Conservation (phyloP, 2,797 vertebrate genomes). For the Pangasius larnaudii region DNA sequence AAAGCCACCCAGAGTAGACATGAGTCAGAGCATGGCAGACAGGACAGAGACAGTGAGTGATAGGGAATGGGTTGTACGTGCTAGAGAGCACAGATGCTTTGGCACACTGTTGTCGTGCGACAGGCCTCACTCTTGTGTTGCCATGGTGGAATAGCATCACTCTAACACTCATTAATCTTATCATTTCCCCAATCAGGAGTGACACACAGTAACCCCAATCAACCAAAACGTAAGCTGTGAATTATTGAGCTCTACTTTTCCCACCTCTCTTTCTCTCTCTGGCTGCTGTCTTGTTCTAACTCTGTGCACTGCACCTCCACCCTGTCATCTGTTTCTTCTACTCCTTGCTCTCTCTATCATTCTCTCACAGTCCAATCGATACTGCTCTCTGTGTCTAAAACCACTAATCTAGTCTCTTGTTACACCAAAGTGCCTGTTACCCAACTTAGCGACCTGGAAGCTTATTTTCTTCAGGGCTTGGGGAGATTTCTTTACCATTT, state of each 20-base stretch:
- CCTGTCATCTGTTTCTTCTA: slow-evolving; percentile 50
- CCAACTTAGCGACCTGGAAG: not conserved
- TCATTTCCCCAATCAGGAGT: slow-evolving; percentile 52
- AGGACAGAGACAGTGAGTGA: slow-evolving; percentile 49
- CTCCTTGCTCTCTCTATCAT: slow-evolving; percentile 54
- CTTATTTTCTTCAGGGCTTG: slow-evolving; percentile 10
- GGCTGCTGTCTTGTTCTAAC: slow-evolving; percentile 22
- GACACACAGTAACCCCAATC: slow-evolving; percentile 48
- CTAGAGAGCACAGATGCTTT: slow-evolving; percentile 52
- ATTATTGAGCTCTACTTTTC: slow-evolving; percentile 40
- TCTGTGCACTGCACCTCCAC: slow-evolving; percentile 15
- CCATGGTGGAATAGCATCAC: slow-evolving; percentile 41
- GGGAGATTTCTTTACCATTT: slow-evolving; percentile 10
- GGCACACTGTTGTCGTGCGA: slow-evolving; percentile 11
- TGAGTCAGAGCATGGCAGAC: slow-evolving; percentile 39
- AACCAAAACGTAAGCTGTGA: slow-evolving; percentile 42
- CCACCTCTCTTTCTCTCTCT: slow-evolving; percentile 15
- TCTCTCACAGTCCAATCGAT: slow-evolving; percentile 45
- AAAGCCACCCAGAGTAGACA: slow-evolving; percentile 38
- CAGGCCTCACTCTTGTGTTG: slow-evolving; percentile 19
- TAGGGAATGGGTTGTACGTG: slow-evolving; percentile 43
- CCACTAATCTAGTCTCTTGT: slow-evolving; percentile 40
- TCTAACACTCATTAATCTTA: slow-evolving; percentile 53
- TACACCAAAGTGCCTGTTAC: slow-evolving; percentile 33
- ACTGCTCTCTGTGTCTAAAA: slow-evolving; percentile 32